Percentiles rank a stretch among this genome's conserved stretches.
These are phyloP conservation scores for Serrognathus titanus DNA, from an alignment of 2,888 invertebrate genomes.

Conservation along the genomic window DNA sequence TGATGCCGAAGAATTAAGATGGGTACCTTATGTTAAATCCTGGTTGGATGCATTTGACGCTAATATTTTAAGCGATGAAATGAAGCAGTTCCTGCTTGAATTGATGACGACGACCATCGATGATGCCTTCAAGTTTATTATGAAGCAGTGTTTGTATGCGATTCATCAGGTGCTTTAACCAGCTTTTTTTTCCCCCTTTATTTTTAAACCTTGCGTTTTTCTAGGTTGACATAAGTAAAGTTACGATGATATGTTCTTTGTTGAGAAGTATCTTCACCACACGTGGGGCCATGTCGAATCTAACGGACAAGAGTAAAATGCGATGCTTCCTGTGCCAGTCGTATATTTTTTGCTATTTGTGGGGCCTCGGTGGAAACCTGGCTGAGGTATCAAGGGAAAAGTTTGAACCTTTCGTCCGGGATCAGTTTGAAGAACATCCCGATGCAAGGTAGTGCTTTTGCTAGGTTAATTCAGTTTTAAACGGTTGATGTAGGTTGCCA, in stretches of 20 bases:
- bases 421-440: constrained; percentile 66
- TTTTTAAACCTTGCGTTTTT: constrained; percentile 9
- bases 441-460: constrained; percentile 56
- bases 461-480: background rate
- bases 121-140: constrained; percentile 63
- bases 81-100: constrained; percentile 61
- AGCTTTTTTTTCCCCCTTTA: background rate
- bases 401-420: constrained; percentile 67
- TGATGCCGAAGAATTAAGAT: constrained; percentile 78
- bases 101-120: constrained; percentile 67
- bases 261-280: constrained; percentile 66
- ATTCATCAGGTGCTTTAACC: constrained; percentile 67
- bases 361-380: constrained; percentile 86
- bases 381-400: constrained; percentile 63
- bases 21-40: constrained; percentile 74
- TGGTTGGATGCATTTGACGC: constrained; percentile 64
- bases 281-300: constrained; percentile 51
- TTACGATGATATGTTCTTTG: constrained; percentile 69
- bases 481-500: constrained; percentile 58
- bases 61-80: constrained; percentile 53
- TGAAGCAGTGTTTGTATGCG: constrained; percentile 65
- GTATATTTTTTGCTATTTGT: constrained; percentile 78
- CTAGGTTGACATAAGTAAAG: constrained; percentile 81
- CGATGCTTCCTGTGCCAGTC: constrained; percentile 68
- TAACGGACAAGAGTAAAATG: constrained; percentile 59